phyloP scores from a whole-genome alignment of 2,113 vertebrate species.

The Caracal caracal region DNA sequence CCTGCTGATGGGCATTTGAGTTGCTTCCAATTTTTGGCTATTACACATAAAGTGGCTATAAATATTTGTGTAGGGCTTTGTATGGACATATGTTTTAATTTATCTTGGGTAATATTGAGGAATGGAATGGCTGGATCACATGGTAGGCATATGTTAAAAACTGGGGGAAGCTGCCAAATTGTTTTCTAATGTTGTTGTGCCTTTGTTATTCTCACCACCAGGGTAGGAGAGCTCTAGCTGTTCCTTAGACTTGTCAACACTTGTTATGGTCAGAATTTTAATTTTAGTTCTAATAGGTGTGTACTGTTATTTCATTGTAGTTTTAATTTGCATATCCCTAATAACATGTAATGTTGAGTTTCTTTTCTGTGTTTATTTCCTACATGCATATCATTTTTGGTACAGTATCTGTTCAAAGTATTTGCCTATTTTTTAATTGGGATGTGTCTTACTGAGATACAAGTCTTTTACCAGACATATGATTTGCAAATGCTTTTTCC shows the following conservation, averaged over 20 bases:
- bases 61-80: background rate
- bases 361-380: background rate
- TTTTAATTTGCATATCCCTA: background rate
- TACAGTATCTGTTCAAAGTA: background rate
- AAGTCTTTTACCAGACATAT: background rate
- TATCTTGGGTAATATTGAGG: background rate
- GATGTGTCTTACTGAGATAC: background rate
- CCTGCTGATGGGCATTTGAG: background rate
- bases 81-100: background rate
- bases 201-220: background rate
- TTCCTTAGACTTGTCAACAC: background rate
- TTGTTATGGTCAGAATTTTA: background rate
- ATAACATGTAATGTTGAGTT: background rate
- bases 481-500: background rate
- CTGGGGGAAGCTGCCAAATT: background rate
- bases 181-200: background rate
- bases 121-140: background rate
- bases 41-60: background rate
- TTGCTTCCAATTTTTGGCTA: background rate
- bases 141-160: background rate
- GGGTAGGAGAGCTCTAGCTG: background rate
- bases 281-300: background rate
- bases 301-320: background rate
- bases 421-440: background rate
- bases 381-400: background rate